Evolutionary conservation across 92 coral and sea anemone species (phyloP).

Genomic region (Umimayanthus chanpuru): DNA sequence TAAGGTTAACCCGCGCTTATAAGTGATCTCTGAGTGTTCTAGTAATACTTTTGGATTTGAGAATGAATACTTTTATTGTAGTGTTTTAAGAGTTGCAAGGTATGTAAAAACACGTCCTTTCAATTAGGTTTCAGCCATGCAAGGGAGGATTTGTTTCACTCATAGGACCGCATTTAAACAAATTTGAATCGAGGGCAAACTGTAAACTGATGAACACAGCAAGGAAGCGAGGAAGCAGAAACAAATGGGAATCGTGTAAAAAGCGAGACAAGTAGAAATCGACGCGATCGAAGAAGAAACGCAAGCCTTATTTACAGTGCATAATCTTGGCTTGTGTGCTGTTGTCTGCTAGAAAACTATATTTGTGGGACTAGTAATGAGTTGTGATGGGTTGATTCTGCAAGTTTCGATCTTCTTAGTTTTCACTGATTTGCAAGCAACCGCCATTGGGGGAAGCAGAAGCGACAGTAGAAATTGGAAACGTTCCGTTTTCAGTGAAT

Average conservation of each 20-base stretch:
- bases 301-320: too few species aligned
- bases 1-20: too few species aligned
- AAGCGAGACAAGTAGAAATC: too few species aligned
- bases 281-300: not conserved
- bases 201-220: not conserved
- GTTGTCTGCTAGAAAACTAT: too few species aligned
- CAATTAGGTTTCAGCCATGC: not conserved
- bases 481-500: not conserved
- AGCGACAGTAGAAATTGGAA: not conserved
- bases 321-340: too few species aligned
- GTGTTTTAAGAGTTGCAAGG: not conserved
- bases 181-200: not conserved
- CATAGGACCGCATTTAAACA: too few species aligned
- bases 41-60: not conserved
- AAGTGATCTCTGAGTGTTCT: not conserved
- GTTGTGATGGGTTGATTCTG: too few species aligned
- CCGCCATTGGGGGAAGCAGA: too few species aligned
- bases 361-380: too few species aligned
- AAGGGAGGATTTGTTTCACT: not conserved
- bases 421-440: too few species aligned
- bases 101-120: not conserved
- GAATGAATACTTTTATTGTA: too few species aligned
- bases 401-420: too few species aligned
- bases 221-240: not conserved
- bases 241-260: not conserved